Conservation (phyloP, 2,888 invertebrate genomes). For the Podabrus alpinus region DNA sequence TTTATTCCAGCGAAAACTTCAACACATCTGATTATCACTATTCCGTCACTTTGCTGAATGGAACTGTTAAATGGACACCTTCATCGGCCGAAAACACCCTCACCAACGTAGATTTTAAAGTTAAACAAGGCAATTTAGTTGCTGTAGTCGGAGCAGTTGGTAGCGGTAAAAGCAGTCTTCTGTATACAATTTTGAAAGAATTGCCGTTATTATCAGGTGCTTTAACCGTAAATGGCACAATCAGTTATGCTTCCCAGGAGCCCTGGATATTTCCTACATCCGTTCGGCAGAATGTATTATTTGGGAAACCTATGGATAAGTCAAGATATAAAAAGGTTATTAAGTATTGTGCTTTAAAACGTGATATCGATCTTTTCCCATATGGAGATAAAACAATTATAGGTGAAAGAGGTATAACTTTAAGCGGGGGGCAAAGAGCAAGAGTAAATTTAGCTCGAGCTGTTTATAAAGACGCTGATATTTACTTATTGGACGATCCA, state of each 20-base stretch:
- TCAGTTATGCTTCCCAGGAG: conserved; percentile 81
- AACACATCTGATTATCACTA: not conserved
- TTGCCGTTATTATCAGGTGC: conserved; percentile 60
- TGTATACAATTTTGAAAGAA: conserved; percentile 69
- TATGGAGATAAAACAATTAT: conserved; percentile 81
- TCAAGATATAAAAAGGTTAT: conserved; percentile 68
- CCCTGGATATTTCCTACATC: conserved; percentile 84
- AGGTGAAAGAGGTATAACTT: conserved; percentile 77
- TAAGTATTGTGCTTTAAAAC: conserved; percentile 69
- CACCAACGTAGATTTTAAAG: conserved; percentile 42
- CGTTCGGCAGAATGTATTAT: conserved; percentile 88
- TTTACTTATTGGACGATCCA: conserved; percentile 82
- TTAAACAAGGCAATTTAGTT: conserved; percentile 49
- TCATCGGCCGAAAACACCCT: conserved; percentile 36
- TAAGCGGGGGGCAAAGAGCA: conserved; percentile 84
- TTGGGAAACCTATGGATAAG: conserved; percentile 76
- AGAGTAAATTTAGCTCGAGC: conserved; percentile 85
- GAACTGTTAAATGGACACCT: conserved; percentile 42
- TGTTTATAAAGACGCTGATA: conserved; percentile 36
- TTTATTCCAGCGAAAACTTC: not conserved
- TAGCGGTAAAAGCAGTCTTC: conserved; percentile 62
- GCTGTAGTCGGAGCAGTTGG: conserved; percentile 70
- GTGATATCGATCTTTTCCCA: conserved; percentile 74
- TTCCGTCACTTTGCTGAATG: not conserved
- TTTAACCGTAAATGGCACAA: conserved; percentile 65